A percentile compares a stretch with the other conserved stretches of the same genome.
Evolutionary conservation across 2,888 invertebrate species (phyloP).

Genomic region (Lampropteryx suffumata): DNA sequence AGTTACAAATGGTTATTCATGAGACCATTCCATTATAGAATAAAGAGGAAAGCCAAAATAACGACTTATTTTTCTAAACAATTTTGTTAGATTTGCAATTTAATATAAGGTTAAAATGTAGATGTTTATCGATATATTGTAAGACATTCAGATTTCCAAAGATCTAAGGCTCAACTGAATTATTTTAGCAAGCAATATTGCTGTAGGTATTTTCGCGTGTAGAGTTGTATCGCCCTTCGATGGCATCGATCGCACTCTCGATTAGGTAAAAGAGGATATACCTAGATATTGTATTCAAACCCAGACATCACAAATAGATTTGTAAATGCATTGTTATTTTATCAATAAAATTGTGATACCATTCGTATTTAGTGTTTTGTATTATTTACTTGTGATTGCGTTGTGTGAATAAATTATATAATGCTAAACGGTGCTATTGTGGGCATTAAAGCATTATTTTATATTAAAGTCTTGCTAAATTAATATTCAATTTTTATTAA

Average conservation of each 20-base stretch:
- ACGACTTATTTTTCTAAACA: slow-evolving; percentile 81
- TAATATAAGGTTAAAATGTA: slow-evolving; percentile 70
- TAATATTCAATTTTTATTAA: too few species aligned
- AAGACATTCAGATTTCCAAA: slow-evolving; percentile 79
- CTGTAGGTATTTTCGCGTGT: slow-evolving; percentile 35
- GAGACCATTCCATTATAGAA: slow-evolving; percentile 79
- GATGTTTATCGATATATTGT: slow-evolving; percentile 76
- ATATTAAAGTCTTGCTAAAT: slow-evolving; percentile 18
- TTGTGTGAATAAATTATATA: slow-evolving; percentile 32
- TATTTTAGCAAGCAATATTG: slow-evolving; percentile 61
- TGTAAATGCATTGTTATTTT: slow-evolving; percentile 39
- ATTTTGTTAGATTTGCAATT: slow-evolving; percentile 80
- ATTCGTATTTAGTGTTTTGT: slow-evolving; percentile 46
- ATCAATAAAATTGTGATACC: slow-evolving; percentile 54
- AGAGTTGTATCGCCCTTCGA: slow-evolving; percentile 4
- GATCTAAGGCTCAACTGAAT: slow-evolving; percentile 78
- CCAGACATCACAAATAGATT: slow-evolving; percentile 35
- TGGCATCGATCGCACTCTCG: slow-evolving; percentile 11
- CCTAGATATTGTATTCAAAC: slow-evolving; percentile 27
- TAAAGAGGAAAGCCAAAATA: slow-evolving; percentile 79
- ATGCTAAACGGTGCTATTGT: slow-evolving; percentile 51
- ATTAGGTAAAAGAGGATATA: slow-evolving; percentile 11
- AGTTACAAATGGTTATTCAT: slow-evolving; percentile 70
- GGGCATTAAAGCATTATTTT: slow-evolving; percentile 30
- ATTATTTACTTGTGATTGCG: slow-evolving; percentile 32